Evolutionary conservation across 2,888 invertebrate genomes (phyloP).

Genomic region (Lithophane socia): DNA sequence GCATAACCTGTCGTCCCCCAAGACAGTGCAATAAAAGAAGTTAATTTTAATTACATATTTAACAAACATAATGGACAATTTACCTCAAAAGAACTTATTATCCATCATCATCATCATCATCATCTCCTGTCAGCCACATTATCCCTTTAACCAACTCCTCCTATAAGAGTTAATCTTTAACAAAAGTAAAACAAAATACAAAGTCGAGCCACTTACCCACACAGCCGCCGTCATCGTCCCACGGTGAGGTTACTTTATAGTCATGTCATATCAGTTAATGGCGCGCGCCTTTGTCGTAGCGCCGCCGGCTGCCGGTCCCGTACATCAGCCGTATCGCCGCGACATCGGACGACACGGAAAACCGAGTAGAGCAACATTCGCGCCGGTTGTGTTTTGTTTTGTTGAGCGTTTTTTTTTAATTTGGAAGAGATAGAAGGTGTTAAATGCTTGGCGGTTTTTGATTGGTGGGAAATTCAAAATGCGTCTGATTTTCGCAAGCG

Average conservation of each 20-base stretch:
- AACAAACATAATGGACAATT: not conserved
- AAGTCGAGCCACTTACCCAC: slow-evolving; percentile 74
- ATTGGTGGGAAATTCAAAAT: not conserved
- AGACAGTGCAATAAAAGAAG: too few relatives aligned
- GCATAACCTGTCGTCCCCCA: not conserved
- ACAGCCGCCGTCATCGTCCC: slow-evolving; percentile 77
- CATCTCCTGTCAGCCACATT: not conserved
- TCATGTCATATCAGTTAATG: slow-evolving; percentile 88
- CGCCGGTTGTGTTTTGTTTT: slow-evolving; percentile 46
- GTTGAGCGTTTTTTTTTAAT: slow-evolving; percentile 39
- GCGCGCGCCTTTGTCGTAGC: slow-evolving; percentile 83
- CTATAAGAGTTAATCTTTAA: not conserved
- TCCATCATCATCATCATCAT: not conserved
- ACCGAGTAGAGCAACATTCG: slow-evolving; percentile 65
- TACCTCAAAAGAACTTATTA: not conserved
- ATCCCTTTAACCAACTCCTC: not conserved
- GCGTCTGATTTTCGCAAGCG: not conserved
- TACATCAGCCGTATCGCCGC: slow-evolving; percentile 74
- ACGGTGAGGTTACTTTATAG: slow-evolving; percentile 87
- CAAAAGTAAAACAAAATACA: not conserved
- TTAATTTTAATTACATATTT: not conserved
- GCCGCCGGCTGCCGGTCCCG: slow-evolving; percentile 74
- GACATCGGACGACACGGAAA: slow-evolving; percentile 73
- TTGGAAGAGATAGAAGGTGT: slow-evolving; percentile 27
- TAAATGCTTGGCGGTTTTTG: slow-evolving; percentile 3